These are phyloP conservation scores for Pantherophis alleghaniensis DNA, from an alignment of 2,797 vertebrate genomes.

Conservation along the genomic window DNA sequence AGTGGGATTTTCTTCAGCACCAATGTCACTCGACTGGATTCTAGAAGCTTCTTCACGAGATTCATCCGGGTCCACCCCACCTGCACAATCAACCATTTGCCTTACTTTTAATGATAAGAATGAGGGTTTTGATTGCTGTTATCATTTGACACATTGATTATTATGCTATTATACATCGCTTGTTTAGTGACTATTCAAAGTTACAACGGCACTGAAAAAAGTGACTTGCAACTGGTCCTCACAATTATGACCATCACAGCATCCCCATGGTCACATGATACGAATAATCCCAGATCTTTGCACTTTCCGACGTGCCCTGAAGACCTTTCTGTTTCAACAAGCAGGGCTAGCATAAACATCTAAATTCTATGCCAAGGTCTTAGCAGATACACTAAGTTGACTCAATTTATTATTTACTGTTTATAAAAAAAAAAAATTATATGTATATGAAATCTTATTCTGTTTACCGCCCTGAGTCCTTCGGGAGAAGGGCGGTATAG, in stretches of 20 bases:
- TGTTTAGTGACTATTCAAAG: not conserved
- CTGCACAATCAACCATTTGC: constrained; percentile 60
- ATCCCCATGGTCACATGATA: not conserved
- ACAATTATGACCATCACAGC: not conserved
- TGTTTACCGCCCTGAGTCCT: too few species aligned
- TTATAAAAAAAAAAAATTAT: too few species aligned
- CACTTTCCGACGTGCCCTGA: too few species aligned
- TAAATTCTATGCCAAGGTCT: too few species aligned
- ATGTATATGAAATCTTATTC: too few species aligned
- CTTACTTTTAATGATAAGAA: not conserved
- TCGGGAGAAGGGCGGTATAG: too few species aligned
- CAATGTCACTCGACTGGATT: constrained; percentile 76
- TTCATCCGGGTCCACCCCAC: constrained; percentile 88
- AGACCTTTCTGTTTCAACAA: too few species aligned
- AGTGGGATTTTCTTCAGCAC: constrained; percentile 86
- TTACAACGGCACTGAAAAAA: not conserved
- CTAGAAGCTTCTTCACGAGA: constrained; percentile 82
- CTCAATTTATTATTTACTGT: too few species aligned
- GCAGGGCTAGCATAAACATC: too few species aligned
- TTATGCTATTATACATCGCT: not conserved
- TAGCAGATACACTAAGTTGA: too few species aligned
- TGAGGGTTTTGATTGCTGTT: not conserved
- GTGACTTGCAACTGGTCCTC: not conserved
- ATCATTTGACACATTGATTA: not conserved
- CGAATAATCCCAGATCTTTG: too few species aligned